A percentile compares a stretch with the other conserved stretches of the same genome.
Conservation (phyloP, 2,113 vertebrate species). For the Oryzias celebensis region DNA sequence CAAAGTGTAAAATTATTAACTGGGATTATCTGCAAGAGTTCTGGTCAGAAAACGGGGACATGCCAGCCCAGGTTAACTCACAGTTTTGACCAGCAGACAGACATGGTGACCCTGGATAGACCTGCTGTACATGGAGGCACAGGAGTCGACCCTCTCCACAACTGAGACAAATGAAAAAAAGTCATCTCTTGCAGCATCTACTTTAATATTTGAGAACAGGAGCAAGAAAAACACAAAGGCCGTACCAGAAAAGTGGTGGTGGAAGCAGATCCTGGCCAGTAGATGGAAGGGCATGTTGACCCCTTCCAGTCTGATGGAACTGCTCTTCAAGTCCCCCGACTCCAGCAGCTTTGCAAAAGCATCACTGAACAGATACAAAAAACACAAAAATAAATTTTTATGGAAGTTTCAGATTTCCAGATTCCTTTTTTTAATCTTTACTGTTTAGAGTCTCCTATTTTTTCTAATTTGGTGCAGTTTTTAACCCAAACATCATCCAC, state of each 20-base stretch:
- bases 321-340: conserved; percentile 91
- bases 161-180: conserved; percentile 72
- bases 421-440: background rate
- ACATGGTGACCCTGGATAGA: conserved; percentile 98
- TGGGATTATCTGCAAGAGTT: background rate
- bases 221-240: background rate
- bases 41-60: background rate
- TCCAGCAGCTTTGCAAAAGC: conserved; percentile 95
- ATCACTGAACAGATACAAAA: conserved; percentile 76
- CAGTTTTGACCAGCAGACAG: conserved; percentile 96
- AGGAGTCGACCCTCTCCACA: conserved; percentile 93
- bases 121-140: conserved; percentile 97
- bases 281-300: conserved; percentile 92
- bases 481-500: too few species aligned
- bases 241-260: conserved; percentile 96
- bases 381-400: background rate
- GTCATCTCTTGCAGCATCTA: too few species aligned
- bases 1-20: conserved; percentile 1
- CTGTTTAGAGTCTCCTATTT: too few species aligned
- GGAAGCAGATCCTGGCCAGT: conserved; percentile 95
- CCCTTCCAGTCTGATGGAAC: conserved; percentile 87
- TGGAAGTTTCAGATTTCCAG: background rate
- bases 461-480: too few species aligned
- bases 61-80: conserved; percentile 69
- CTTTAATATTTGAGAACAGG: background rate